Evolutionary conservation across 2,797 vertebrate species (phyloP), one percentile per base, ranked within the genome.

Genomic region (Channa striata): DNA sequence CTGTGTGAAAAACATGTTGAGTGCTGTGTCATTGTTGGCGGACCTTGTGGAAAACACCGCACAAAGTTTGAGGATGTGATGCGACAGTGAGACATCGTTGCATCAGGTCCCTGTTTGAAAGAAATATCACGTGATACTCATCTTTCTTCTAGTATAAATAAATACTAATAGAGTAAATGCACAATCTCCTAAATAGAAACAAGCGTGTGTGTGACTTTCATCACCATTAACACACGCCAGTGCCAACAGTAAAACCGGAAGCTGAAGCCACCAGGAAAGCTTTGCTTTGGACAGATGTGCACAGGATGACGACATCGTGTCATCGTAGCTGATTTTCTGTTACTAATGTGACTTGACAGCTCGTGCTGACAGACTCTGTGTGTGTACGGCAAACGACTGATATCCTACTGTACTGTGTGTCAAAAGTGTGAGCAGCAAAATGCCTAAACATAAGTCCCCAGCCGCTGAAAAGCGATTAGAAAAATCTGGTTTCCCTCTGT

Each of bases 1-100:
- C n/a, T 52, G 23, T 23, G 44, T 49, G 62, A 51, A 71, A 76
- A 82, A 77, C 76, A 80, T 16, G 43, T 70, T 25, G 11, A 48
- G 16, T 21, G 23, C 2, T 43, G 37, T 19, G 50, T 72, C 17
- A 48, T 1, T 30, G 59, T 4, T 4, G 21, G 10, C 59, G n/a
- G 19, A 43, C 11, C 2, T 23, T 17, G 14, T 66, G 43, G 61
- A 64, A 60, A 75, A 54, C 19, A 40, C 20, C 1, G 17, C 25
- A 23, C 9, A 21, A 58, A 54, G 12, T 42, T 46, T 11, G 13
- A 19, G 30, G 30, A 23, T 6, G 8, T 4, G 30, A 48, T 20
- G 46, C 36, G 20, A 21, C 23, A 19, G 17, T 16, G 3, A 11
- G 4, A 30, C 25, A 11, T 4, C 16, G 47, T 51, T 46, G 21